Conservation (phyloP, 2,888 invertebrate genomes). For the Cephus sareptanus region DNA sequence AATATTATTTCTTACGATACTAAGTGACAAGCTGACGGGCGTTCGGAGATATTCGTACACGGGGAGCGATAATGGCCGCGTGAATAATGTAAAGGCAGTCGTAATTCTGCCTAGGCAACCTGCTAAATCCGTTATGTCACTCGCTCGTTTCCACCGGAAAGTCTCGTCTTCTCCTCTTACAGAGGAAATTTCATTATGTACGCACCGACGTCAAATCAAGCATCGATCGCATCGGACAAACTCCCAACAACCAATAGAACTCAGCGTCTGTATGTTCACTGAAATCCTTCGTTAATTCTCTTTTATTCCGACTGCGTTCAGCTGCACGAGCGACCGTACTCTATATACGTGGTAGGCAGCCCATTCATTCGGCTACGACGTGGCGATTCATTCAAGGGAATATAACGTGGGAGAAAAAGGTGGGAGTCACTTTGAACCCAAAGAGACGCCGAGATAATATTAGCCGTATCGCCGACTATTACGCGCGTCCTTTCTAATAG, state of each 20-base stretch:
- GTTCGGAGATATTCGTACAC: conserved; percentile 46
- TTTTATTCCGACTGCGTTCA: not conserved
- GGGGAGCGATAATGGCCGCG: conserved; percentile 14
- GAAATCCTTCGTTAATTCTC: not conserved
- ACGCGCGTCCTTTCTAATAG: conserved; percentile 39
- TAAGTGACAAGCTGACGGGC: conserved; percentile 58
- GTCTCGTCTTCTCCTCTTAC: not conserved
- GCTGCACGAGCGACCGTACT: not conserved
- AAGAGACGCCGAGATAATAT: not conserved
- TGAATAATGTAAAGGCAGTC: not conserved
- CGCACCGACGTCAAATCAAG: not conserved
- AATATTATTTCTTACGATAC: conserved; percentile 15
- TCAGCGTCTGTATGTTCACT: not conserved
- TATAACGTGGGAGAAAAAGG: not conserved
- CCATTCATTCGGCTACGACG: not conserved
- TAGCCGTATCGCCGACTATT: not conserved
- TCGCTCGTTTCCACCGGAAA: not conserved
- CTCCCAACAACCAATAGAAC: not conserved
- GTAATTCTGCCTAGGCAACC: not conserved
- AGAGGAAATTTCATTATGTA: not conserved
- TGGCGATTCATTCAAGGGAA: not conserved
- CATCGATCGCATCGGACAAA: not conserved
- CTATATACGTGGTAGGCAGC: not conserved
- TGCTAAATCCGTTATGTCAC: not conserved
- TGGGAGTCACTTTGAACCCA: not conserved